phyloP scores from a whole-genome alignment of 2,113 vertebrate genomes.

The Callospermophilus lateralis region DNA sequence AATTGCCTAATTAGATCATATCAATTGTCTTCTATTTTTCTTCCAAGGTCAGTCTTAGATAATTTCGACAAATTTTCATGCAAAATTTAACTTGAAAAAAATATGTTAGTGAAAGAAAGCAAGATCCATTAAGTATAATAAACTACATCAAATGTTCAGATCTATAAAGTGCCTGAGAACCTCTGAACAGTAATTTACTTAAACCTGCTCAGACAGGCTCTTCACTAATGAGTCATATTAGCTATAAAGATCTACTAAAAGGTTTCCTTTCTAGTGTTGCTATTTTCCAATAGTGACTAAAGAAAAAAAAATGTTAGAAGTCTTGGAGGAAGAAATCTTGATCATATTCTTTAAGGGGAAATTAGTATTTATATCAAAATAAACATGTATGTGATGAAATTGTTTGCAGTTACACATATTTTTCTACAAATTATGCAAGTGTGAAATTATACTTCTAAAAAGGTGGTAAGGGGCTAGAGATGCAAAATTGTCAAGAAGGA shows the following conservation, averaged over 20 bases:
- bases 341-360: background rate
- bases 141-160: background rate
- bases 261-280: background rate
- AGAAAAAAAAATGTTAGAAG: background rate
- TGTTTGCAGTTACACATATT: background rate
- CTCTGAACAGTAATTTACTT: constrained; percentile 9
- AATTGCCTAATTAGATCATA: background rate
- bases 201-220: background rate
- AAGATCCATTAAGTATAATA: background rate
- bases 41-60: background rate
- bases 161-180: background rate
- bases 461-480: background rate
- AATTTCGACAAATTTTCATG: constrained; percentile 46
- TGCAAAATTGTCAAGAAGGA: background rate
- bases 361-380: background rate
- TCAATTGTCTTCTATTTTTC: constrained; percentile 16
- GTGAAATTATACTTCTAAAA: background rate
- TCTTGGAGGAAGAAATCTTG: background rate
- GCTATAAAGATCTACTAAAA: background rate
- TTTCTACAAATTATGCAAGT: background rate
- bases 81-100: background rate
- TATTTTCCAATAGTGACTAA: background rate
- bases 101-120: background rate
- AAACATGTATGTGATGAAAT: background rate
- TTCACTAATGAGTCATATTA: background rate